Evolutionary conservation across 2,888 invertebrate genomes (phyloP).

Genomic region (Julus scandinavius): DNA sequence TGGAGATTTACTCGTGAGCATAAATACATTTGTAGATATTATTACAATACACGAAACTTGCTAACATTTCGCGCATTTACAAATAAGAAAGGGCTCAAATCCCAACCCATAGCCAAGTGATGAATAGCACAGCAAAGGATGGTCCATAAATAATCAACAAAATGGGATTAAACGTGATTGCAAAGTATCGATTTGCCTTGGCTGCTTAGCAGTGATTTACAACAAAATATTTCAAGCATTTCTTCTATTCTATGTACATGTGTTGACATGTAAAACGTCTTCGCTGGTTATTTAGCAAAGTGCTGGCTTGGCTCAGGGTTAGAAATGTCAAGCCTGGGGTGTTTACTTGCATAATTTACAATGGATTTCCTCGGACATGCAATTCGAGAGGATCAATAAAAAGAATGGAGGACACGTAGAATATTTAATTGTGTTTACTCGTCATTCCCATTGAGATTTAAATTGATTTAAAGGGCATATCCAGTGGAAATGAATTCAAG

Average conservation of each 20-base stretch:
- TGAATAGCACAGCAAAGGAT: conserved; percentile 44
- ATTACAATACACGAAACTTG: neutral
- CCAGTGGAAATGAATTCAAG: neutral
- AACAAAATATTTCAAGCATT: conserved; percentile 18
- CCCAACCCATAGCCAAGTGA: conserved; percentile 29
- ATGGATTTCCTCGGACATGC: neutral
- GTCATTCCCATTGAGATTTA: conserved; percentile 12
- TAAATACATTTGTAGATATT: neutral
- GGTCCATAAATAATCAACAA: conserved; percentile 45
- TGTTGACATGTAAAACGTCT: neutral
- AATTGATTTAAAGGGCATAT: neutral
- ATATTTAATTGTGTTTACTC: conserved; percentile 37
- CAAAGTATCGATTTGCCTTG: conserved; percentile 52
- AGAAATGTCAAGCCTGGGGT: neutral
- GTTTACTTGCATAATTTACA: conserved; percentile 7
- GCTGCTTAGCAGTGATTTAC: conserved; percentile 45
- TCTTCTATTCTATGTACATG: neutral
- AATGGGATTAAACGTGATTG: conserved; percentile 55
- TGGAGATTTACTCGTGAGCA: neutral
- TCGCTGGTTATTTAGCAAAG: conserved; percentile 23
- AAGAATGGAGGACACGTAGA: neutral
- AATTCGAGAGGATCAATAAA: neutral
- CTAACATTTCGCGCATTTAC: neutral
- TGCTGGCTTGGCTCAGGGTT: neutral
- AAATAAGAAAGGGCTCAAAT: neutral